Conservation (phyloP, 2,888 invertebrate genomes). For the Empis stercorea region DNA sequence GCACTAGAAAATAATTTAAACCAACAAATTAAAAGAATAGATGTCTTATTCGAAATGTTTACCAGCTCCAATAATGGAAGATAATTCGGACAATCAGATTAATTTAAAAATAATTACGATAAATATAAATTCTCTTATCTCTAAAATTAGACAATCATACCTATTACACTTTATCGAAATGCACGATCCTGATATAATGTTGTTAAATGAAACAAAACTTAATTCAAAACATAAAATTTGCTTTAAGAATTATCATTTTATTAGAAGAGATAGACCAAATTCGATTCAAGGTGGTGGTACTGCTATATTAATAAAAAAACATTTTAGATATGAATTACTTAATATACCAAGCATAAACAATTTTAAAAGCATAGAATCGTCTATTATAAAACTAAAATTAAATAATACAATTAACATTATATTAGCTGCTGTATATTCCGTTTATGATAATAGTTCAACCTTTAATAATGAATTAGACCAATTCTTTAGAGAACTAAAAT, state of each 20-base stretch:
- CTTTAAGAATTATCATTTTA: neutral
- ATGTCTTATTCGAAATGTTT: too few relatives aligned
- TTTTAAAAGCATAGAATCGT: conserved; percentile 1
- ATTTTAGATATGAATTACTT: neutral
- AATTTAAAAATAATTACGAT: neutral
- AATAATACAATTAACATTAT: neutral
- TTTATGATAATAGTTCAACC: neutral
- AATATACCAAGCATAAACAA: neutral
- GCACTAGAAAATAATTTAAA: too few relatives aligned
- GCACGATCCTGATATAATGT: neutral
- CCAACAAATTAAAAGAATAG: too few relatives aligned
- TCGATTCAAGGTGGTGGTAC: neutral
- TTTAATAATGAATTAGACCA: conserved; percentile 3
- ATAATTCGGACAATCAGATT: too few relatives aligned
- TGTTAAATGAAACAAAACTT: conserved; percentile 2
- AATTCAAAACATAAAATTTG: neutral
- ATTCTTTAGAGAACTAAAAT: neutral
- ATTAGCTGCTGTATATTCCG: neutral
- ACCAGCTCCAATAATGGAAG: too few relatives aligned
- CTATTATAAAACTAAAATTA: neutral
- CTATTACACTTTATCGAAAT: neutral
- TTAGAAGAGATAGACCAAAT: neutral
- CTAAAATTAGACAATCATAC: neutral
- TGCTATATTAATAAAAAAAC: neutral
- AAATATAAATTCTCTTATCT: neutral